Evolutionary conservation across 2,797 vertebrate species (phyloP), one percentile per base, ranked within the genome.

Genomic region (Periparus ater): DNA sequence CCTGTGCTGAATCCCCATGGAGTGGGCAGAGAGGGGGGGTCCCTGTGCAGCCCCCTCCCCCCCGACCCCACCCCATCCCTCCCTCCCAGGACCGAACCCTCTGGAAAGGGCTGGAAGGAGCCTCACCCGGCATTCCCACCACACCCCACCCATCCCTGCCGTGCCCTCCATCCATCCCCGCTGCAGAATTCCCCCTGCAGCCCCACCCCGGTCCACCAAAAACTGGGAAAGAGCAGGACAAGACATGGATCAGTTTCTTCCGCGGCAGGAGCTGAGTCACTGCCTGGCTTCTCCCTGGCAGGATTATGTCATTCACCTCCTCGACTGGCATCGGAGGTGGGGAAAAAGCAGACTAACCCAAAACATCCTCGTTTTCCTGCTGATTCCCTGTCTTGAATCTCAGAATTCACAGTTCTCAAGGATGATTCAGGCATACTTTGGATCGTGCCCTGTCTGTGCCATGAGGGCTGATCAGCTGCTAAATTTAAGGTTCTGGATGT

Each of bases 201-300:
- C 72, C 92, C 79, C 70, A 29, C 76, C 72, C 90, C 1, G 4
- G 53, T 15, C 73, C 68, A 1, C 10, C 0, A 8, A 12, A 61
- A 54, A 15, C 2, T 4, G 60, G 76, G 72, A 32, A 44, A 10
- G 30, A 30, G 60, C 50, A 1, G 60, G 42, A 30, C 63, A 2
- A 55, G 54, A 19, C 11, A 1, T 0, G 58, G 67, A 60, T 55
- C 83, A 7, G 54, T 60, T 40, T 68, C 17, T 51, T 2, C 30
- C n/a, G 20, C 21, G 1, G 42, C 38, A 1, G 16, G 36, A 85
- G 92, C 95, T 95, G 95, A 95, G 93, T 96, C 95, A 95, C 76
- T 11, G 86, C 47, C 61, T 6, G n/a, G n/a, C n/a, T n/a, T n/a
- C n/a, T n/a, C n/a, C n/a, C n/a, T n/a, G 81, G 55, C 82, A 40